Percentiles rank a stretch among this genome's conserved stretches.
Evolutionary conservation across 2,797 vertebrate genomes (phyloP).

Genomic region (Oryzias sinensis): DNA sequence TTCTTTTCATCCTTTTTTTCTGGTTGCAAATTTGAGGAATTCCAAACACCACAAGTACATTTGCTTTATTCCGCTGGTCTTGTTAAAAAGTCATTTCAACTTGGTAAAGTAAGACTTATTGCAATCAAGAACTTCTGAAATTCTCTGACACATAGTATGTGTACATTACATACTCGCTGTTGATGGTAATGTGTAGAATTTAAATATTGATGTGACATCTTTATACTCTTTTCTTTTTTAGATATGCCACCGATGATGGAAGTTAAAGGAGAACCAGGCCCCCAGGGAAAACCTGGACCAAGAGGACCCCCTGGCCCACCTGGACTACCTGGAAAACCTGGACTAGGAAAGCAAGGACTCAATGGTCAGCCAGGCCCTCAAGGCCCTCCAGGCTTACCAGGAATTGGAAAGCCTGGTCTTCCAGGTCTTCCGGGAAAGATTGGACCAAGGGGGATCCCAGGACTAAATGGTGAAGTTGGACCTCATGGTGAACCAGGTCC

Average conservation of each 20-base stretch:
- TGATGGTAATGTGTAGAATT: background rate
- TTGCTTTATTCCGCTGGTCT: too few species aligned
- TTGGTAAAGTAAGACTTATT: too few species aligned
- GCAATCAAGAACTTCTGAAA: too few species aligned
- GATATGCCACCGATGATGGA: slow-evolving; percentile 92
- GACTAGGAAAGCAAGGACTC: slow-evolving; percentile 91
- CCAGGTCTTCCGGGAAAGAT: slow-evolving; percentile 91
- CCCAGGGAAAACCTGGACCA: slow-evolving; percentile 91
- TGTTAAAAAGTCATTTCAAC: too few species aligned
- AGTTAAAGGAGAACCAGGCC: slow-evolving; percentile 94
- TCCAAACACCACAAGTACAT: too few species aligned
- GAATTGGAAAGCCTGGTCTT: slow-evolving; percentile 93
- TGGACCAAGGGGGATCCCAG: slow-evolving; percentile 88
- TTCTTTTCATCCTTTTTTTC: too few species aligned
- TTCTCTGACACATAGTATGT: background rate
- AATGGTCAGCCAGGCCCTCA: slow-evolving; percentile 90
- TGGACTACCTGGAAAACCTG: slow-evolving; percentile 92
- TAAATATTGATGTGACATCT: background rate
- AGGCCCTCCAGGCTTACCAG: slow-evolving; percentile 89
- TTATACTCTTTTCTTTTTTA: slow-evolving; percentile 53
- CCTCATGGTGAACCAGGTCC: slow-evolving; percentile 89
- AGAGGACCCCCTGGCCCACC: slow-evolving; percentile 88
- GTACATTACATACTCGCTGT: background rate
- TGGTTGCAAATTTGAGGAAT: too few species aligned
- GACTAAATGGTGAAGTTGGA: slow-evolving; percentile 86